Conservation (phyloP, 1,140 invertebrate genomes). For the Penaeus japonicus region DNA sequence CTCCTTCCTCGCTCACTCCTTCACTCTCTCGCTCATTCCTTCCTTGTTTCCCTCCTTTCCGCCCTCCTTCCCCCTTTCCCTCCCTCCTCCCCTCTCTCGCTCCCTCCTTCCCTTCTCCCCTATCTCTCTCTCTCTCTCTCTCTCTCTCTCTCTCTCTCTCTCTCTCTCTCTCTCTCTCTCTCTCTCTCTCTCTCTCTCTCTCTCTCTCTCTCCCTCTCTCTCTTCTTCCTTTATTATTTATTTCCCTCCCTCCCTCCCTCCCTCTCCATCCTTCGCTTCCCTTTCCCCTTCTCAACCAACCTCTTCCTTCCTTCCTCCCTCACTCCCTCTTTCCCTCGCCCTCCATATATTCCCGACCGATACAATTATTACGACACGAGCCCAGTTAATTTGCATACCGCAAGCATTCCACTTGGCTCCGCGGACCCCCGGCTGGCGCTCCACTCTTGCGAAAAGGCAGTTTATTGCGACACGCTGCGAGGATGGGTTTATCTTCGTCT, state of each 20-base stretch:
- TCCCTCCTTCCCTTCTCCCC: not conserved
- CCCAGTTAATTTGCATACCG: not conserved
- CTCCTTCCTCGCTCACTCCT: not conserved
- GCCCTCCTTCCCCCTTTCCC: not conserved
- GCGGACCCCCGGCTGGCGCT: no score
- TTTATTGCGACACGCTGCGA: no score
- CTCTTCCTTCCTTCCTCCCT: not conserved
- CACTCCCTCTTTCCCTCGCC: not conserved
- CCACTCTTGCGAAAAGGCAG: no score
- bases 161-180: not conserved
- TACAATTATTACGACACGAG: not conserved
- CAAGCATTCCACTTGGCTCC: not conserved
- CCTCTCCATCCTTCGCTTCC: not conserved
- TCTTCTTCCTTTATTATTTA: not conserved
- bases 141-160: no score
- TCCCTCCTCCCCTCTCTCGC: not conserved
- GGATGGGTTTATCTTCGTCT: no score
- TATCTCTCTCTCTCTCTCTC: not conserved
- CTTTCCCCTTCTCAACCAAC: not conserved
- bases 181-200: not conserved
- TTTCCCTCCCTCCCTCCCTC: not conserved
- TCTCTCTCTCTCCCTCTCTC: conserved; percentile 15
- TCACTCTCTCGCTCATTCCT: not conserved
- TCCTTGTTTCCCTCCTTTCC: not conserved
- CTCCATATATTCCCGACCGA: not conserved